phyloP scores from a whole-genome alignment of 2,888 invertebrate species.

The Drosophila nr. perissopoda region DNA sequence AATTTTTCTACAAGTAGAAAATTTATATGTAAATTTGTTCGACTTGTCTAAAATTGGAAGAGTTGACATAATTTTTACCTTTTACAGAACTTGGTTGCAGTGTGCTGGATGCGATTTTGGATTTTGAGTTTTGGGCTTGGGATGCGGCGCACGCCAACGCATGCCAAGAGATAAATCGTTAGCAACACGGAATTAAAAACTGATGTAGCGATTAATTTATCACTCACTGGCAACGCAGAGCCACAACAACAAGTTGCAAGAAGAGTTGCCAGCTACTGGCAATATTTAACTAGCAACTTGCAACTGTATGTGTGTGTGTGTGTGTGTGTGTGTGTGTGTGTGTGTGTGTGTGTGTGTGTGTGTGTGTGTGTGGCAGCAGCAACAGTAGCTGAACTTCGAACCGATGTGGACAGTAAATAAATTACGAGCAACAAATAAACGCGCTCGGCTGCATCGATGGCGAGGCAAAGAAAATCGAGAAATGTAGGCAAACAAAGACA shows the following conservation, averaged over 20 bases:
- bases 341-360: constrained; percentile 11
- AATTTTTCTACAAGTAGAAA: neutral
- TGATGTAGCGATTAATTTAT: constrained; percentile 85
- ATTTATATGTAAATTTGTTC: no score
- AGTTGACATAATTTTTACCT: constrained; percentile 1
- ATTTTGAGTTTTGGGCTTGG: constrained; percentile 16
- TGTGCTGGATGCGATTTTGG: constrained; percentile 29
- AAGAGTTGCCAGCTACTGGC: constrained; percentile 60
- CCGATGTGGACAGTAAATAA: constrained; percentile 77
- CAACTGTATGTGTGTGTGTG: constrained; percentile 27
- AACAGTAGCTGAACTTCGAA: constrained; percentile 54
- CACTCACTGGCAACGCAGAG: constrained; percentile 74
- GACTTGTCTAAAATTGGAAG: neutral
- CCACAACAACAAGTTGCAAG: constrained; percentile 36
- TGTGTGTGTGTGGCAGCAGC: no score
- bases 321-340: constrained; percentile 19
- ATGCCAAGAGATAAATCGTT: constrained; percentile 80
- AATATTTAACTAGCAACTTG: constrained; percentile 77
- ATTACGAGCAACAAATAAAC: constrained; percentile 82
- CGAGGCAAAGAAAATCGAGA: constrained; percentile 36
- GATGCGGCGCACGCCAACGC: constrained; percentile 70
- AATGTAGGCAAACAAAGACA: constrained; percentile 79
- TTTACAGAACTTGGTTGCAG: constrained; percentile 12
- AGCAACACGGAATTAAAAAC: constrained; percentile 84
- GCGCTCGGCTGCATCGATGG: constrained; percentile 72